phyloP scores from a whole-genome alignment of 2,797 vertebrate species.

The Ataeniobius toweri region DNA sequence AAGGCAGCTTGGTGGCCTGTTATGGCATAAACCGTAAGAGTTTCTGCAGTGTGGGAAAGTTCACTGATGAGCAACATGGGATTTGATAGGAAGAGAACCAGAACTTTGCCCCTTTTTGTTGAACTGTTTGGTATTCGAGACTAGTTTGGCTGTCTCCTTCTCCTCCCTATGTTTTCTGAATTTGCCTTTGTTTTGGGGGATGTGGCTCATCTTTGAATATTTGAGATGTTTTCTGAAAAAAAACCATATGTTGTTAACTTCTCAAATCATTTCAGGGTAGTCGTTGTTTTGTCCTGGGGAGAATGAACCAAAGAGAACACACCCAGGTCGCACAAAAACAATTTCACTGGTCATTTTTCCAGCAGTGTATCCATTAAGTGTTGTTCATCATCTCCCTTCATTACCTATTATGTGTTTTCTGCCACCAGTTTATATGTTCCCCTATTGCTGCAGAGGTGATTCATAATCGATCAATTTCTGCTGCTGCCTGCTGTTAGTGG shows the following conservation, averaged over 20 bases:
- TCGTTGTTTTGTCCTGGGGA: not conserved
- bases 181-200: slow-evolving; percentile 5
- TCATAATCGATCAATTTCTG: not conserved
- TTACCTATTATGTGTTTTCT: not conserved
- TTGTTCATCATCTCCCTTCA: slow-evolving; percentile 8
- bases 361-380: slow-evolving; percentile 18
- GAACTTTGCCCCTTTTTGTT: slow-evolving; percentile 34
- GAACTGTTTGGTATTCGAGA: slow-evolving; percentile 37
- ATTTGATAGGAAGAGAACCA: slow-evolving; percentile 49
- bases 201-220: not conserved
- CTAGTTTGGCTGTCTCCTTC: slow-evolving; percentile 10
- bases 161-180: slow-evolving; percentile 2
- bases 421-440: not conserved
- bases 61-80: slow-evolving; percentile 30
- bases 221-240: not conserved
- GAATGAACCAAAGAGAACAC: not conserved
- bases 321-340: not conserved
- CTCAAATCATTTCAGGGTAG: not conserved
- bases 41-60: slow-evolving; percentile 58
- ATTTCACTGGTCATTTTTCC: slow-evolving; percentile 11
- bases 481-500: not conserved
- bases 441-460: not conserved
- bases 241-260: not conserved
- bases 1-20: slow-evolving; percentile 47
- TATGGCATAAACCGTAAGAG: slow-evolving; percentile 33